Percentiles rank a stretch among this genome's conserved stretches.
Conservation (phyloP, 2,113 vertebrate species). For the Xenopus borealis region DNA sequence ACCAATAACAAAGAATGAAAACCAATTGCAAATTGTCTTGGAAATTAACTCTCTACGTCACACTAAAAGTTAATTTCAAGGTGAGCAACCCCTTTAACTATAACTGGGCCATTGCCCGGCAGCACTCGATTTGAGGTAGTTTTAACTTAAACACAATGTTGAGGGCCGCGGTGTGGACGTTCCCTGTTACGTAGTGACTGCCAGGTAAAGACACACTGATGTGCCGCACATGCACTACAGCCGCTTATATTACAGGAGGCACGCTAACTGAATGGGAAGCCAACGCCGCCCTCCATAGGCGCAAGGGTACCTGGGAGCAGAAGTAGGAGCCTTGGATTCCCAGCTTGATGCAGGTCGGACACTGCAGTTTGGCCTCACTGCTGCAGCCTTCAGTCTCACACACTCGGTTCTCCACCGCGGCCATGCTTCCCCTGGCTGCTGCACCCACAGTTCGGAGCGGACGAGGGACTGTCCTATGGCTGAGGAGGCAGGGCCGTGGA, state of each 20-base stretch:
- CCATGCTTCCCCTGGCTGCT: conserved; percentile 77
- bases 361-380: conserved; percentile 93
- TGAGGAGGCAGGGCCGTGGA: background rate
- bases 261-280: background rate
- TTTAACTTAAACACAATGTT: no score
- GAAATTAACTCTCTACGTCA: no score
- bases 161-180: no score
- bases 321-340: conserved; percentile 95
- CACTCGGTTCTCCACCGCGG: conserved; percentile 83
- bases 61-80: no score
- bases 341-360: conserved; percentile 95
- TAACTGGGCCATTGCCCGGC: no score
- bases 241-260: background rate
- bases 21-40: no score
- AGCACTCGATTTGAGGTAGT: no score
- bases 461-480: background rate
- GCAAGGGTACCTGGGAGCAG: conserved; percentile 87
- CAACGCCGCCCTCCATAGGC: no score
- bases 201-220: no score
- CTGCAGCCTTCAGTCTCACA: conserved; percentile 90
- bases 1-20: no score
- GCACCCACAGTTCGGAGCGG: conserved; percentile 37
- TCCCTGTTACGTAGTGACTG: no score
- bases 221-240: background rate
- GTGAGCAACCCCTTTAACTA: no score